A percentile compares a stretch with the other conserved stretches of the same genome.
Evolutionary conservation across 1,140 invertebrate genomes (phyloP).

Genomic region (Melitaea cinxia): DNA sequence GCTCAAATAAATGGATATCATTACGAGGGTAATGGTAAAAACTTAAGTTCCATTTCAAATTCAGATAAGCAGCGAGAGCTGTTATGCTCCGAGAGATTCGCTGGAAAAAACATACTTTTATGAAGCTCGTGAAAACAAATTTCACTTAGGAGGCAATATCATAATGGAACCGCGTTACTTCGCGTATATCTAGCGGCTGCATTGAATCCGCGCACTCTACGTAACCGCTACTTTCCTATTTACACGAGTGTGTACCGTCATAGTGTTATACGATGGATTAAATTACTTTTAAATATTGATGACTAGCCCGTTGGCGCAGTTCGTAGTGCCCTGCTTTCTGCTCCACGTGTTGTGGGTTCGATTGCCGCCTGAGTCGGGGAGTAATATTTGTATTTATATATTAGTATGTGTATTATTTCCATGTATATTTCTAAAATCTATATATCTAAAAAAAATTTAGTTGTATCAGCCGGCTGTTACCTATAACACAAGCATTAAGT

Average conservation of each 20-base stretch:
- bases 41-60: constrained; percentile 40
- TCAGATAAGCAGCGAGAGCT: constrained; percentile 40
- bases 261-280: constrained; percentile 25
- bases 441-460: no score
- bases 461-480: no score
- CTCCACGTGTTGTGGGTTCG: no score
- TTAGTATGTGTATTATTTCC: no score
- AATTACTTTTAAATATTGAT: constrained; percentile 34
- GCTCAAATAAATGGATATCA: constrained; percentile 34
- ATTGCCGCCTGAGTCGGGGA: no score
- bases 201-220: constrained; percentile 56
- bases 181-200: constrained; percentile 55
- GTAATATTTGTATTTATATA: no score
- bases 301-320: background rate
- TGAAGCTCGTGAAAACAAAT: constrained; percentile 67
- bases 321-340: background rate
- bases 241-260: constrained; percentile 46
- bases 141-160: constrained; percentile 73
- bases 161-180: constrained; percentile 71
- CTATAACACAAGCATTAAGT: no score
- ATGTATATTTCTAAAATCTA: no score
- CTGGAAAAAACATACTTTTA: constrained; percentile 55
- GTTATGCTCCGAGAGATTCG: constrained; percentile 43
- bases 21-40: constrained; percentile 34
- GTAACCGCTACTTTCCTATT: constrained; percentile 65